Percentiles rank a stretch among this genome's conserved stretches.
These are phyloP conservation scores for Poeciliopsis occidentalis DNA, from an alignment of 2,113 vertebrate genomes.

Conservation along the genomic window DNA sequence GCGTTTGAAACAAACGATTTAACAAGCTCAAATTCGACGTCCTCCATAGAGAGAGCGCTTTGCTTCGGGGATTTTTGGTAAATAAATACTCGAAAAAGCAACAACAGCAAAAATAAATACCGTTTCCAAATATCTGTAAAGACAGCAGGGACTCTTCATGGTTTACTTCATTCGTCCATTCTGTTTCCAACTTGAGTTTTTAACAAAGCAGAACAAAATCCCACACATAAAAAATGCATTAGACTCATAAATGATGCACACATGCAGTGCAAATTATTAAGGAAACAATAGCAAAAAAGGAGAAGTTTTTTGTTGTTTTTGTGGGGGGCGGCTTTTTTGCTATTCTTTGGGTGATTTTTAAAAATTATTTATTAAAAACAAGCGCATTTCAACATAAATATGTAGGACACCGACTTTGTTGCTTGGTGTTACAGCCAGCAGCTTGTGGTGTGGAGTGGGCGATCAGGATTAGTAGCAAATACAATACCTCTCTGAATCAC, in stretches of 20 bases:
- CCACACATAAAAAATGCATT: conserved; percentile 11
- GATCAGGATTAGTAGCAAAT: conserved; percentile 38
- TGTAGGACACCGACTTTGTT: conserved; percentile 20
- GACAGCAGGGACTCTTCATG: conserved; percentile 10
- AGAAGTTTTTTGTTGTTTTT: background rate
- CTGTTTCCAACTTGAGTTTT: background rate
- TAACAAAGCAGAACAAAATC: conserved; percentile 1
- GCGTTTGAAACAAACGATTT: background rate
- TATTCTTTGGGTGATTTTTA: background rate
- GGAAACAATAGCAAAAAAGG: background rate
- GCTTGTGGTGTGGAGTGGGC: conserved; percentile 21
- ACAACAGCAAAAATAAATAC: background rate
- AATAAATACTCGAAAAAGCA: background rate
- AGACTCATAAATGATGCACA: background rate
- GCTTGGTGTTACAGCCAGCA: conserved; percentile 13
- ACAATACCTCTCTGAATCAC: conserved; percentile 35
- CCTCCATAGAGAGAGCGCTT: background rate
- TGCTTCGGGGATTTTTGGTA: background rate
- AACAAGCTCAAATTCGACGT: background rate
- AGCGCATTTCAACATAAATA: conserved; percentile 1
- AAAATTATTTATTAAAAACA: conserved; percentile 9
- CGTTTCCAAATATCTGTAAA: background rate
- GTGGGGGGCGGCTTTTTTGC: too few species aligned
- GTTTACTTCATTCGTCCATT: conserved; percentile 35
- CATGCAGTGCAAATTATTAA: background rate